Base-by-base conservation (phyloP, 2,113 vertebrate genomes). In the Apteryx mantelli region DNA sequence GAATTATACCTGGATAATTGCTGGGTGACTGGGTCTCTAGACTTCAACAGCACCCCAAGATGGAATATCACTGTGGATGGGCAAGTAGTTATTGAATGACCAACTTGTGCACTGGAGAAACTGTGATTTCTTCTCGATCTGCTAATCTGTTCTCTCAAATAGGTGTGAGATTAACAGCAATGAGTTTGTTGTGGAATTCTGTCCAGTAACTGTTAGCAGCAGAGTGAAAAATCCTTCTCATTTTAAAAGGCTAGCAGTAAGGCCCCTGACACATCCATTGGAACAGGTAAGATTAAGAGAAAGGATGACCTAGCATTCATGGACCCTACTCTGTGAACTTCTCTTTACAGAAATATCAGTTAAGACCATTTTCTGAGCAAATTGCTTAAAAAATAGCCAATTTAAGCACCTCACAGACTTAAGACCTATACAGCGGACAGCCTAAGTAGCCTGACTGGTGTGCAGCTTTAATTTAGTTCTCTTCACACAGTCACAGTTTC, bases 241-340 rank as follows among this genome's bases (percentile, higher is more conserved):
- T 42, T 82, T 97, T 61, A 97, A 96, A 92, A 96, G 93, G 69
- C 63, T 97, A 52, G 86, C 78, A 83, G 44, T 95, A 44, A 95
- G 65, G 78, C 89, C 68, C 46, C 30, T 81, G 74, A 25, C 26
- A 75, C 86, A 68, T 32, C 52, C 1, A n/a, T 63, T 56, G 24
- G 20, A 91, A 81, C 48, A 88, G 94, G 94, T 97, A 91, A 58
- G 75, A 84, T 44, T 22, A 73, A 82, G 48, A 20, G 20, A 60
- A 56, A 65, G 52, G 26, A 28, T 91, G 55, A 40, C 2, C 3
- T 81, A 44, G 14, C 12, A 28, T 7, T n/a, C 40, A 40, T 2
- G 5, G 22, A 68, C 21, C 24, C 42, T 21, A 40, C 2, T 14
- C 22, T 44, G 22, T 56, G 46, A 55, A 83, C 63, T 61, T 66